Evolutionary conservation across 2,797 vertebrate genomes (phyloP), one percentile per base, ranked within the genome.

Genomic region (Bradypodion ventrale): DNA sequence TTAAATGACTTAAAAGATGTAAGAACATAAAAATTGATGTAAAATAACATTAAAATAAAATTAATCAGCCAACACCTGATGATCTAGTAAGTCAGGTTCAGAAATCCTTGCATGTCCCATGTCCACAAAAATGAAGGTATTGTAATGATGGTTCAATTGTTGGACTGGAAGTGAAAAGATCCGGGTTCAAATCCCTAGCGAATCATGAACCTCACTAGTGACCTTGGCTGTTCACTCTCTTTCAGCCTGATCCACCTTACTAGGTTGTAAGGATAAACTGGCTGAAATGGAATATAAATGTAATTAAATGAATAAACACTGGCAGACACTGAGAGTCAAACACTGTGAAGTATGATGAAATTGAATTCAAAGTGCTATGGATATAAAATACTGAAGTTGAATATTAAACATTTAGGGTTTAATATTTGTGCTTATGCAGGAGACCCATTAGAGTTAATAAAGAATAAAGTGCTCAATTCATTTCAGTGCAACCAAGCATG

Each of bases 301-400:
- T 56, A 56, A 56, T 56, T 56, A 56, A 56, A 56, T 56, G 52
- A 56, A 56, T 56, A 52, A 49, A 49, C 19, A 69, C 7, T 65
- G 19, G 15, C 40, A 82, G 59, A 63, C 49, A 63, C 56, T 21
- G 2, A 10, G 15, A 5, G 16, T 56, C 76, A 62, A 16, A n/a
- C 37, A 62, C n/a, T 65, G 59, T 78, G 78, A 83, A 69, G 12
- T n/a, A 70, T 69, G 46, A 44, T 42, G n/a, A 76, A 69, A 60
- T 40, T 82, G 23, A 49, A 63, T 63, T 76, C 52, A 40, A 78
- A 78, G 59, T n/a, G 42, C 12, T 2, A 37, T 35, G 29, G 23
- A 40, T 60, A 52, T 76, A 25, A 62, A 63, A n/a, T 49, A 27
- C n/a, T 35, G 44, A 25, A 27, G 5, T 40, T 80, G 65, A 52